Percentiles rank a stretch among this genome's conserved stretches.
phyloP scores from a whole-genome alignment of 1,140 invertebrate genomes.

The Cepaea nemoralis region DNA sequence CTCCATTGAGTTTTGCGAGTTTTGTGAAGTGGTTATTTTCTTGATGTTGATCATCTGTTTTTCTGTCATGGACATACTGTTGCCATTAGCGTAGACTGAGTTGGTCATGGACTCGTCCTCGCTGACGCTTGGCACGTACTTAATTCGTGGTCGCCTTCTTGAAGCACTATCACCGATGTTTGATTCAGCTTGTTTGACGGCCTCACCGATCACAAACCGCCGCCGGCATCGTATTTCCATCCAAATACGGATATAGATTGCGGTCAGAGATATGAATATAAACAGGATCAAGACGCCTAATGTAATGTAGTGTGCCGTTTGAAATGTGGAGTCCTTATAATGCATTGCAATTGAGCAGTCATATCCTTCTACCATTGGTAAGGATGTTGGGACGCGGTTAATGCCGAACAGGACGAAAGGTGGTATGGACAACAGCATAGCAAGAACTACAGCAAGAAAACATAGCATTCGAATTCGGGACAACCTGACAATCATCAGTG shows the following conservation, averaged over 20 bases:
- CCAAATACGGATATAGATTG: conserved; percentile 57
- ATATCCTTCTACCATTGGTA: conserved; percentile 39
- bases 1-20: neutral
- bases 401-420: conserved; percentile 54
- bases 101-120: conserved; percentile 49
- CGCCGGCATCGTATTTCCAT: conserved; percentile 51
- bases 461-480: conserved; percentile 53
- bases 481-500: conserved; percentile 54
- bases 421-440: conserved; percentile 44
- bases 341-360: conserved; percentile 56
- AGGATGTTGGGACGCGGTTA: conserved; percentile 38
- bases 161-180: neutral
- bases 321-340: conserved; percentile 49
- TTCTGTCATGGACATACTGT: conserved; percentile 30
- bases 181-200: conserved; percentile 8
- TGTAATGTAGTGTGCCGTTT: conserved; percentile 47
- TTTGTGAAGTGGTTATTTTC: neutral
- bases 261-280: conserved; percentile 48
- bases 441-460: conserved; percentile 47
- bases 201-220: conserved; percentile 51
- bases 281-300: conserved; percentile 48
- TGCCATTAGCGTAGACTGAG: neutral
- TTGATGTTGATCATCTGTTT: conserved; percentile 21
- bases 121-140: conserved; percentile 49
- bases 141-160: conserved; percentile 18